Conservation (phyloP, 2,888 invertebrate genomes). For the Harpalus rufipes region DNA sequence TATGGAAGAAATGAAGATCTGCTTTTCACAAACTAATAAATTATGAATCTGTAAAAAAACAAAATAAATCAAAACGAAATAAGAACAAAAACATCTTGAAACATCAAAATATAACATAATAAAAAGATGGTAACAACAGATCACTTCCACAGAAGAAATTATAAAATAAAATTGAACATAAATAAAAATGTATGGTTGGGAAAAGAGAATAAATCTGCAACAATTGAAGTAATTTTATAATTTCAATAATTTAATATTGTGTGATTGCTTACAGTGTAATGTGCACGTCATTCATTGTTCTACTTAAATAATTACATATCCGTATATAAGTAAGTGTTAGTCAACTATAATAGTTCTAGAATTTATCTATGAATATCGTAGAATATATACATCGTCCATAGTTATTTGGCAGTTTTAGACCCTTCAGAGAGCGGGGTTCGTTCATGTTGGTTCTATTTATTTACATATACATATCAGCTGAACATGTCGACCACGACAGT, state of each 20-base stretch:
- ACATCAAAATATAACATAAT: too few relatives aligned
- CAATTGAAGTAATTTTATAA: slow-evolving; percentile 64
- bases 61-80: too few relatives aligned
- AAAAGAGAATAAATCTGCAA: background rate
- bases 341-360: slow-evolving; percentile 60
- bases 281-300: slow-evolving; percentile 68
- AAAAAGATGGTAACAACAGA: too few relatives aligned
- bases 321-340: slow-evolving; percentile 62
- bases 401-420: slow-evolving; percentile 63
- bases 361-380: slow-evolving; percentile 59
- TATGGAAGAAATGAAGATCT: too few relatives aligned
- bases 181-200: background rate
- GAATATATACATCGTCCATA: slow-evolving; percentile 61
- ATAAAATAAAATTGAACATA: slow-evolving; percentile 11
- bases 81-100: too few relatives aligned
- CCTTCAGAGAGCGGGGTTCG: slow-evolving; percentile 50
- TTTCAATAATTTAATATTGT: slow-evolving; percentile 69
- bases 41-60: too few relatives aligned
- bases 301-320: slow-evolving; percentile 62
- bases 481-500: background rate
- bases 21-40: too few relatives aligned
- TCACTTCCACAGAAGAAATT: too few relatives aligned
- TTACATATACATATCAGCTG: slow-evolving; percentile 31
- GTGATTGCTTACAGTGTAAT: slow-evolving; percentile 72
- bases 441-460: slow-evolving; percentile 60